A percentile compares a stretch with the other conserved stretches of the same genome.
These are phyloP conservation scores for Spheniscus mendiculus DNA, from an alignment of 2,113 vertebrate genomes.

Conservation along the genomic window DNA sequence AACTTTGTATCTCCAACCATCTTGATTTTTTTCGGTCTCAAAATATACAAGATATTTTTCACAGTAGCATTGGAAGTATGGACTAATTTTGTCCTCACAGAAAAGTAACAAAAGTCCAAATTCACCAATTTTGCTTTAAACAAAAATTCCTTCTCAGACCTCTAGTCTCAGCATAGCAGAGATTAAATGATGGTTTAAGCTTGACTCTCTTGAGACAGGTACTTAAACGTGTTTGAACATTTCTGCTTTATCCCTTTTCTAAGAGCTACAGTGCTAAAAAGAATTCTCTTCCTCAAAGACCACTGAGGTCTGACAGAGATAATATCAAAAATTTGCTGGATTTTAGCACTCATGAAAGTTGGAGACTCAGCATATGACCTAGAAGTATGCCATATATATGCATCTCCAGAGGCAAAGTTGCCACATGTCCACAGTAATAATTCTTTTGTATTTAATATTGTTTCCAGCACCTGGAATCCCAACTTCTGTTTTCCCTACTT, in stretches of 20 bases:
- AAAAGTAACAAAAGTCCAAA: neutral
- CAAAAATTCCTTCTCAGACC: neutral
- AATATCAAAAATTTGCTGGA: constrained; percentile 3
- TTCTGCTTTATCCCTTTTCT: constrained; percentile 43
- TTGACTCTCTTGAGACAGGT: neutral
- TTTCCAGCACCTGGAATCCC: neutral
- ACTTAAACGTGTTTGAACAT: constrained; percentile 43
- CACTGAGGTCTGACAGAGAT: neutral
- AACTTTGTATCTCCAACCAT: neutral
- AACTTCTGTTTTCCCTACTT: neutral
- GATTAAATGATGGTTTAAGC: constrained; percentile 49
- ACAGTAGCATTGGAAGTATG: neutral
- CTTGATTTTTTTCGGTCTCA: neutral
- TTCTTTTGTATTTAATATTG: neutral
- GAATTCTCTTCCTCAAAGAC: constrained; percentile 30
- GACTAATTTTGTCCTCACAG: neutral
- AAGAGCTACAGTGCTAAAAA: constrained; percentile 17
- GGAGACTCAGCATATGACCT: neutral
- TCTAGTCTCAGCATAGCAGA: constrained; percentile 14
- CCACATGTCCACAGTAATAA: neutral
- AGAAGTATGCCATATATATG: neutral
- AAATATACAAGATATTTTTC: neutral
- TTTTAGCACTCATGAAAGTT: neutral
- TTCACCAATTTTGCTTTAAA: constrained; percentile 7
- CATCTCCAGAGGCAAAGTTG: neutral